Base-by-base conservation (phyloP, 2,888 invertebrate genomes). In the Frankliniella intonsa region DNA sequence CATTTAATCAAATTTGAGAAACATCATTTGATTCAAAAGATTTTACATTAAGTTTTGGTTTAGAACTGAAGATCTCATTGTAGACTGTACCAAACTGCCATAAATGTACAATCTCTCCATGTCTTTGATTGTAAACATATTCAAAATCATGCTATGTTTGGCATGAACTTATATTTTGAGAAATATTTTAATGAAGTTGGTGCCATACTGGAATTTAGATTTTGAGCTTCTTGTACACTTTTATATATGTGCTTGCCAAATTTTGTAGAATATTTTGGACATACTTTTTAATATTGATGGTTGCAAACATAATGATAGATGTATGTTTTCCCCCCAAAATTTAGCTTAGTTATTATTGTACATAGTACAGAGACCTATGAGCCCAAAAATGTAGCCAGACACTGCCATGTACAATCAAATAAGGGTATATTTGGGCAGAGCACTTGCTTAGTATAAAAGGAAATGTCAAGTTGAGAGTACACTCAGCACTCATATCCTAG, bases 381-480 rank as follows among this genome's bases (percentile, higher is more conserved):
- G 69, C 69, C 69, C 69, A 22, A 69, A 69, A 69, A 22, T 69
- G 69, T 22, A 22, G 69, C 69, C 22, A 69, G n/a, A 69, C 69
- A 69, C 69, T 69, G 69, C 69, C 69, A 69, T 69, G 69, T 69
- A 69, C 69, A 69, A 22, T 69, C 22, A 69, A 69, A 22, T 69
- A 22, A 69, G 69, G 69, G 22, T 69, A 10, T 69, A 22, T 69
- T 69, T 69, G 69, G 69, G 69, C 69, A 69, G 69, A 69, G 69
- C 69, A 69, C 69, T 69, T 69, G 69, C 69, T 22, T 69, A 69
- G 69, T 69, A 69, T 69, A 69, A 69, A 69, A n/a, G 17, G n/a
- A 22, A 69, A 69, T 69, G 69, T 69, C 14, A 62, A 19, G 11
- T 69, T 69, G 22, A 69, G 69, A 22, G 69, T 22, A 69, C 22